These are phyloP conservation scores for Limnephilus rhombicus DNA, from an alignment of 2,888 invertebrate genomes.

Conservation along the genomic window DNA sequence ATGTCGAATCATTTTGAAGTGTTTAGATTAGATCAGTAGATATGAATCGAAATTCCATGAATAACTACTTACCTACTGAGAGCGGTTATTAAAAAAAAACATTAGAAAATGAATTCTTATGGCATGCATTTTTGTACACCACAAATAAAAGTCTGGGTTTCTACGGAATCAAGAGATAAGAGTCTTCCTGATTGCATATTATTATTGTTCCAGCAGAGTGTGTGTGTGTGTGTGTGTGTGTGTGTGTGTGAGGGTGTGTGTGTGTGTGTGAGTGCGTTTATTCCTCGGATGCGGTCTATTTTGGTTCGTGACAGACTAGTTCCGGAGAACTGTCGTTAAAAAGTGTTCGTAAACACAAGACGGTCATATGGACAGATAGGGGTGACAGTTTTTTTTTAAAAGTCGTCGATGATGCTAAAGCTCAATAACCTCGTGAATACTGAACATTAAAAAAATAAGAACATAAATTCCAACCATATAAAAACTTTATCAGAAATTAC, in stretches of 20 bases:
- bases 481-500: too few relatives aligned
- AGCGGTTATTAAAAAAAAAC: too few relatives aligned
- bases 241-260: conserved; percentile 2
- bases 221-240: not conserved
- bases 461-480: not conserved
- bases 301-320: conserved; percentile 28
- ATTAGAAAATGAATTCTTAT: too few relatives aligned
- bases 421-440: not conserved
- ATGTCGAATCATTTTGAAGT: too few relatives aligned
- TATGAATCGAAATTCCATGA: too few relatives aligned
- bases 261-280: conserved; percentile 21
- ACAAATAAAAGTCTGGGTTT: not conserved
- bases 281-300: conserved; percentile 22
- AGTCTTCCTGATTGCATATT: conserved; percentile 18
- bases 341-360: conserved; percentile 41
- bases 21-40: too few relatives aligned
- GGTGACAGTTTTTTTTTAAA: not conserved
- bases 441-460: not conserved
- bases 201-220: not conserved
- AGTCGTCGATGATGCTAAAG: not conserved
- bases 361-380: not conserved
- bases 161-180: not conserved
- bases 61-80: too few relatives aligned
- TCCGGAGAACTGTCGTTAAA: conserved; percentile 34
- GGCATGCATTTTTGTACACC: too few relatives aligned